These are phyloP conservation scores for Salminus brasiliensis DNA, from an alignment of 2,113 vertebrate genomes.

Conservation along the genomic window DNA sequence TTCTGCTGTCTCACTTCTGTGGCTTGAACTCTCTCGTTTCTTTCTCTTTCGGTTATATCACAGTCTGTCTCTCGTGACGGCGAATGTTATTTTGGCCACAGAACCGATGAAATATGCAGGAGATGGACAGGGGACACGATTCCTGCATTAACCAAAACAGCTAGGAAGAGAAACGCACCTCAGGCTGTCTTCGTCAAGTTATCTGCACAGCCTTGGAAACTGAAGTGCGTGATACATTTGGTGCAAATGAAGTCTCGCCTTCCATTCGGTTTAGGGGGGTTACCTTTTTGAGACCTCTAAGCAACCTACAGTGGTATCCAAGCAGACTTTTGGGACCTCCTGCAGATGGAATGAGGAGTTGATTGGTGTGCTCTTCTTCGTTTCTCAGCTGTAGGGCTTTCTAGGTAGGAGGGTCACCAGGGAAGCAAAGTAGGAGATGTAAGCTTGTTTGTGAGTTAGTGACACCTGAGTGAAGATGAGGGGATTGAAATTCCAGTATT, in stretches of 20 bases:
- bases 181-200: constrained; percentile 18
- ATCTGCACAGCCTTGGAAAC: background rate
- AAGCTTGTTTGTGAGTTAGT: background rate
- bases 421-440: background rate
- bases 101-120: constrained; percentile 55
- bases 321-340: background rate
- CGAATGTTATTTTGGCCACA: constrained; percentile 51
- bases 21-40: background rate
- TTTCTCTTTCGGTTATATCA: constrained; percentile 29
- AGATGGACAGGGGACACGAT: constrained; percentile 56
- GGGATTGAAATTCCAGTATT: background rate
- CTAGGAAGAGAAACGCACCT: constrained; percentile 2
- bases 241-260: background rate
- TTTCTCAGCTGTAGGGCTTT: background rate
- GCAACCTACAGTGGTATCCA: too few relatives aligned
- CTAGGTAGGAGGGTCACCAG: too few relatives aligned
- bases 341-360: background rate
- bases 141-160: constrained; percentile 49
- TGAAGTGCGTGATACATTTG: background rate
- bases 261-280: background rate
- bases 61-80: constrained; percentile 33
- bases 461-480: background rate
- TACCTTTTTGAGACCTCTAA: background rate
- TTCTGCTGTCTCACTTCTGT: background rate
- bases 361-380: background rate